phyloP scores from a whole-genome alignment of 2,888 invertebrate genomes.

The Melanostoma mellinum region DNA sequence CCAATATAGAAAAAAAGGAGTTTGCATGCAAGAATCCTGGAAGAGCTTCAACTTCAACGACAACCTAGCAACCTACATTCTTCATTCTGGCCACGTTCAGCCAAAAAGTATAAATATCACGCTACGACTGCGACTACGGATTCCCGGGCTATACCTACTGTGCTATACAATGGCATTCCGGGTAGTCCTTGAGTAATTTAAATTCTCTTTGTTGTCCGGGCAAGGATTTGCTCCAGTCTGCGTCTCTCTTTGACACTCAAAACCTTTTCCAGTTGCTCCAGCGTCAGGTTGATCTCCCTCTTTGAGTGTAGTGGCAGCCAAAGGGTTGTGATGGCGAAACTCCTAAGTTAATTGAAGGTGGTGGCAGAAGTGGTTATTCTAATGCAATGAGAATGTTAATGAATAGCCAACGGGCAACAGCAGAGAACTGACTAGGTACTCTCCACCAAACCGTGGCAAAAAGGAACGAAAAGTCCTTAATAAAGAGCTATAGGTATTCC shows the following conservation, averaged over 20 bases:
- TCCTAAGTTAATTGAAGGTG: conserved; percentile 76
- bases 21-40: conserved; percentile 54
- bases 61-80: conserved; percentile 70
- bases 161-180: conserved; percentile 54
- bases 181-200: conserved; percentile 70
- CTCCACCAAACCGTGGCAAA: conserved; percentile 1
- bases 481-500: conserved; percentile 8
- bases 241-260: conserved; percentile 80
- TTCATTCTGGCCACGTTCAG: conserved; percentile 66
- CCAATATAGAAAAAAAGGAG: conserved; percentile 21
- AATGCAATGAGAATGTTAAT: conserved; percentile 72
- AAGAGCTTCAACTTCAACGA: background rate
- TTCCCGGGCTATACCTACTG: background rate
- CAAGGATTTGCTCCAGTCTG: conserved; percentile 80
- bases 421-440: background rate
- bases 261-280: conserved; percentile 80
- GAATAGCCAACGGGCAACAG: conserved; percentile 36
- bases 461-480: conserved; percentile 14
- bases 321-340: conserved; percentile 81
- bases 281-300: conserved; percentile 81
- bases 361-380: conserved; percentile 69
- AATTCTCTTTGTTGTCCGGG: conserved; percentile 73
- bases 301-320: conserved; percentile 81
- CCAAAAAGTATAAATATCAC: conserved; percentile 69
- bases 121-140: conserved; percentile 42